Base-by-base conservation (phyloP, 2,888 invertebrate genomes). In the Amphimallon solstitiale region DNA sequence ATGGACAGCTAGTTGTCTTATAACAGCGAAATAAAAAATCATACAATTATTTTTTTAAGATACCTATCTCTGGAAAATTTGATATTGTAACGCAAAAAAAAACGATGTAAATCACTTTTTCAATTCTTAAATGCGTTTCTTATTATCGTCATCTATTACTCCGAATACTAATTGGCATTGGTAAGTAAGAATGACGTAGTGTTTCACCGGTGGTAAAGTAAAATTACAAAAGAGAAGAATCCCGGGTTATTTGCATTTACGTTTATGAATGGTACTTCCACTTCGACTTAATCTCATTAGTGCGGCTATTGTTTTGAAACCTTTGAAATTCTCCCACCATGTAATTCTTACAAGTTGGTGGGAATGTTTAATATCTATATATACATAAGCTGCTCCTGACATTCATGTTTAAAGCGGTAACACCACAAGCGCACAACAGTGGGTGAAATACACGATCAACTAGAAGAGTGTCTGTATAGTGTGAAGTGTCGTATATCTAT, bases 331-430 rank as follows among this genome's bases (percentile, higher is more conserved):
- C 1, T 29, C 56, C 38, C 56, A 40, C 40, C 23, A 40, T 23
- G n/a, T n/a, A 59, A 43, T 17, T 29, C 21, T 54, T 54, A 38
- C 29, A 59, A 59, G 56, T 34, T 59, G 56, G 56, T 43, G 56
- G 56, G 56, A 59, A 52, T 37, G 52, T 52, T 52, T 35, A 52
- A 52, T 52, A 45, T 45, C 48, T 49, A 49, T 49, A 17, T 59
- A 45, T 21, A 59, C 21, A 59, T 14, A 45, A 38, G n/a, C 15
- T 45, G 40, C 14, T 43, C 29, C 38, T 59, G 56, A 29, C 43
- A 43, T 51, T 51, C 62, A 17, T 12, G 19, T 37, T 62, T 40
- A 14, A 29, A 52, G 34, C 49, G 49, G 21, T 51, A 49, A 61
- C 35, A 19, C 21, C 35, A 19, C 21, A 21, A 46, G 34, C 46